Conservation (phyloP, 2,888 invertebrate species). For the Hydrotaea diabolus region DNA sequence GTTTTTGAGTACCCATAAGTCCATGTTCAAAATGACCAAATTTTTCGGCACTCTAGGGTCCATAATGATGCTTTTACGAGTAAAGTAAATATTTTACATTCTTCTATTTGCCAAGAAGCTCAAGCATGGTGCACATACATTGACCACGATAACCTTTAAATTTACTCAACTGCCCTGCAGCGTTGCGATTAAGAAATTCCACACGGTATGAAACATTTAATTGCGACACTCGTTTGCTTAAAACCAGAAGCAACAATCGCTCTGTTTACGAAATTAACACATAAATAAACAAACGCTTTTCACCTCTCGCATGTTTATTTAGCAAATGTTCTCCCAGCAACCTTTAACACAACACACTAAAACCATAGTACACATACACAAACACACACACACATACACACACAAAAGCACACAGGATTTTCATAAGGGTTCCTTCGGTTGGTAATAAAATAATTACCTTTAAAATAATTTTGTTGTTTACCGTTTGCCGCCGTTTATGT, state of each 20-base stretch:
- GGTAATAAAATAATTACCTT: conserved; percentile 32
- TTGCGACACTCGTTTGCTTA: neutral
- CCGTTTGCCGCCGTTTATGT: neutral
- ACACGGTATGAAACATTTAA: neutral
- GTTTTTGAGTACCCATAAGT: no score
- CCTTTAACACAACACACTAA: conserved; percentile 8
- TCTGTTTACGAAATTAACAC: conserved; percentile 29
- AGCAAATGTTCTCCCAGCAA: neutral
- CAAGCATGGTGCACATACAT: no score
- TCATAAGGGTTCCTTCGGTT: neutral
- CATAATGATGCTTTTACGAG: no score
- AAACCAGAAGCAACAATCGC: neutral
- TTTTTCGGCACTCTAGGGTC: no score
- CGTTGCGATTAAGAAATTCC: no score
- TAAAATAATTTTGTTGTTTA: conserved; percentile 35
- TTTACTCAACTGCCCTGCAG: neutral
- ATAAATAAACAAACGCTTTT: conserved; percentile 27
- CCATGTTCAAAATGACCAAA: no score
- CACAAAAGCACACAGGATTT: neutral
- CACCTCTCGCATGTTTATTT: conserved; percentile 21
- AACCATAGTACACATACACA: neutral
- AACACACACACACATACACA: neutral
- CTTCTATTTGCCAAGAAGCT: no score
- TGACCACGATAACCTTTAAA: neutral
- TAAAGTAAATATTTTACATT: no score